Evolutionary conservation across 1,140 invertebrate genomes (phyloP).

Genomic region (Drosophila pseudoobscura): DNA sequence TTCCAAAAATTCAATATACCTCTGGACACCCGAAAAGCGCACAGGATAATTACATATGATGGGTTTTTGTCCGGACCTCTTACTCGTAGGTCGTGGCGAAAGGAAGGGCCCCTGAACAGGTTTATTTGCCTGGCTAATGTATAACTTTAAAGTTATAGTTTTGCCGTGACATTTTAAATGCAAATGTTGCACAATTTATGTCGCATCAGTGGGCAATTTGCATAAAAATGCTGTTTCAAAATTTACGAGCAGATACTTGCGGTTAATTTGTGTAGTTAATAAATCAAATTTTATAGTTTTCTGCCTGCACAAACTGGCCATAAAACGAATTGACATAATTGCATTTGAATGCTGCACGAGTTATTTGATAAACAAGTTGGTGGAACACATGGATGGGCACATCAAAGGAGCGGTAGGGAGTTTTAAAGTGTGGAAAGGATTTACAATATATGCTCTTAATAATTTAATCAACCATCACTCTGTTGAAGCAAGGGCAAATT

Average conservation of each 20-base stretch:
- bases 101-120: constrained; percentile 6
- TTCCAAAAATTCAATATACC: no score
- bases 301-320: constrained; percentile 19
- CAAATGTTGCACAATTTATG: constrained; percentile 63
- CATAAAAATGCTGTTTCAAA: constrained; percentile 25
- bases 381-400: not conserved
- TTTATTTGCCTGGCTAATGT: constrained; percentile 33
- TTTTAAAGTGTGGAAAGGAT: no score
- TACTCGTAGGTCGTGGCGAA: not conserved
- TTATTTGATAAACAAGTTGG: no score
- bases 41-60: constrained; percentile 14
- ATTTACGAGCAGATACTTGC: constrained; percentile 26
- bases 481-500: no score
- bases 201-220: constrained; percentile 43
- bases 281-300: constrained; percentile 64
- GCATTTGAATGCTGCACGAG: constrained; percentile 23
- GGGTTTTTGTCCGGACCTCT: constrained; percentile 35
- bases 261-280: constrained; percentile 70
- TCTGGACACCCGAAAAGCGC: no score
- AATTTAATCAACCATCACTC: no score
- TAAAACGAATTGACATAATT: constrained; percentile 60
- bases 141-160: constrained; percentile 65
- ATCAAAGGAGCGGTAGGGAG: no score
- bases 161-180: constrained; percentile 46
- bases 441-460: no score